Base-by-base conservation (phyloP, 2,113 vertebrate genomes). In the Nycticebus coucang region DNA sequence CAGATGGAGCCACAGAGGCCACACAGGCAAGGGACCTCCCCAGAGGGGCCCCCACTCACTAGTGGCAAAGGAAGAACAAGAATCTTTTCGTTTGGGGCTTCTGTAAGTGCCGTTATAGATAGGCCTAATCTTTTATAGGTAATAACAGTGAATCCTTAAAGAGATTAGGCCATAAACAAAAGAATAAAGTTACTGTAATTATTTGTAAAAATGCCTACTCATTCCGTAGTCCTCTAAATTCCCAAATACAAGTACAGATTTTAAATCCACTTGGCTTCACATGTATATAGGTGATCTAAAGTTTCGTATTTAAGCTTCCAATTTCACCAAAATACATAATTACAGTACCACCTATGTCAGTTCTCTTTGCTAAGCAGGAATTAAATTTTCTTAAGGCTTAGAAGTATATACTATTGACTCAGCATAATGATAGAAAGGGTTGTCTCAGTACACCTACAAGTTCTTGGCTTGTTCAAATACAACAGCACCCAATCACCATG, bases 111-210 rank as follows among this genome's bases (percentile, higher is more conserved):
- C 77, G 12, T 12, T 59, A 66, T 69, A 96, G 92, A 93, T 35
- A 88, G 2, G 53, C 17, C 17, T 59, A 37, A 22, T 26, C 33
- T 53, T 78, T 79, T 41, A n/a, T 33, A 83, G 26, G 17, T 24
- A 83, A 62, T 30, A 85, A 59, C 10, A 94, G 87, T 75, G 33
- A 77, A 60, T 37, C 78, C 22, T 84, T 89, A 50, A 92, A 97
- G 83, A 11, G 55, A 79, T 53, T 75, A 96, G 35, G 13, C 35
- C 71, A 87, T 24, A 75, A 18, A 80, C 14, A 75, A 77, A 93
- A 94, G 80, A 92, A 80, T 50, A 24, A 69, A 95, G n/a, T 26
- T 26, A 69, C 17, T 4, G 0, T n/a, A 41, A 59, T 74, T 72
- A 77, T 60, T 91, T n/a, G 17, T 28, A 15, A 9, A 28, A 93